phyloP scores from a whole-genome alignment of 1,140 invertebrate genomes.

The Drosophila funebris region DNA sequence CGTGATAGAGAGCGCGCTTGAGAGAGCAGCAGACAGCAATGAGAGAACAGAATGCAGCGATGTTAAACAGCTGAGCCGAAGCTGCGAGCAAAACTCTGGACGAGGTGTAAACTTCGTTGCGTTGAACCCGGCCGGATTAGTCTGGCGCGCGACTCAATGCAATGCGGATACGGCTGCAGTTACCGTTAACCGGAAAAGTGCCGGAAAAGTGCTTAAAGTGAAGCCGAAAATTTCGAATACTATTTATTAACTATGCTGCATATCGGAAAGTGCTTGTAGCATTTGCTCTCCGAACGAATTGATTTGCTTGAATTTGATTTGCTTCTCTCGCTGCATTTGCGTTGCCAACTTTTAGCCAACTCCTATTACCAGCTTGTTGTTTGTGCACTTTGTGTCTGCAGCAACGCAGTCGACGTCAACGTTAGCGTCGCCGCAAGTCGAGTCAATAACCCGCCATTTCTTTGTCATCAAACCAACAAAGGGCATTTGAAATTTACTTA shows the following conservation, averaged over 20 bases:
- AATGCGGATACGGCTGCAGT: conserved; percentile 41
- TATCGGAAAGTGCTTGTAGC: not conserved
- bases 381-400: conserved; percentile 32
- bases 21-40: conserved; percentile 1
- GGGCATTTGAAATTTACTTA: not conserved
- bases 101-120: conserved; percentile 45
- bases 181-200: conserved; percentile 7
- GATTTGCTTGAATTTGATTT: not conserved
- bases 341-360: not conserved
- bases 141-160: conserved; percentile 71
- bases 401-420: not conserved
- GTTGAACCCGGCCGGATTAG: conserved; percentile 65
- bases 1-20: not conserved
- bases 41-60: conserved; percentile 14
- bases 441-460: conserved; percentile 39
- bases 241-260: not conserved
- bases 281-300: not conserved
- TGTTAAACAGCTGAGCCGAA: conserved; percentile 24
- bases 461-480: conserved; percentile 20
- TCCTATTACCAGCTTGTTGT: not conserved
- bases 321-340: not conserved
- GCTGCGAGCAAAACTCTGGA: conserved; percentile 34
- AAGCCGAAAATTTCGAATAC: not conserved
- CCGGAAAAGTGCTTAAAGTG: not conserved
- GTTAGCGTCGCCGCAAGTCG: not conserved